Evolutionary conservation across 1,140 invertebrate genomes (phyloP).

Genomic region (Ylistrum balloti): DNA sequence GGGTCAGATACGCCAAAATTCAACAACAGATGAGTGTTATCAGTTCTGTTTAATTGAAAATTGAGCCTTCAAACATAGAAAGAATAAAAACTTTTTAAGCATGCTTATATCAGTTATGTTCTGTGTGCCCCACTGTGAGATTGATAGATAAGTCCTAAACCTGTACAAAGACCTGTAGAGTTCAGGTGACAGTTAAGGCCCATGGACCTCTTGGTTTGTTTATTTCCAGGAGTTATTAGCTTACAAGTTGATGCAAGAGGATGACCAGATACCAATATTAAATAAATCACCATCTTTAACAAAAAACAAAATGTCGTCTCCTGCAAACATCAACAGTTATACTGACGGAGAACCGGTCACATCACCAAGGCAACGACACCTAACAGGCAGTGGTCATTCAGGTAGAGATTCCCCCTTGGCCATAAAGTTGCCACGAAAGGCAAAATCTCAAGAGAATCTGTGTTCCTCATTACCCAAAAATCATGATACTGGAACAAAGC

Average conservation of each 20-base stretch:
- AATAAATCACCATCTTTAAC: not conserved
- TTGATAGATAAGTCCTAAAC: no score
- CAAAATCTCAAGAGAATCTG: constrained; percentile 72
- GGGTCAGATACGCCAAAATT: no score
- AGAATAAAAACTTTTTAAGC: no score
- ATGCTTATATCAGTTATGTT: no score
- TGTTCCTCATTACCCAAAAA: constrained; percentile 42
- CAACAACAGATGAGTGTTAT: no score
- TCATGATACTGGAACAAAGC: not conserved
- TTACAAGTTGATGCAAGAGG: constrained; percentile 82
- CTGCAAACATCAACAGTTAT: not conserved
- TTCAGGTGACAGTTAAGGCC: no score
- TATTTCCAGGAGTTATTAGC: constrained; percentile 85
- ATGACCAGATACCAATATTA: not conserved
- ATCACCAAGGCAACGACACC: not conserved
- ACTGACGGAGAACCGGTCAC: not conserved
- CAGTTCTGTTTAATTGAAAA: no score
- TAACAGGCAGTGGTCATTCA: not conserved
- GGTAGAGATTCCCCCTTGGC: constrained; percentile 50
- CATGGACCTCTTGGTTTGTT: no score
- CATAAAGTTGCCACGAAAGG: constrained; percentile 48
- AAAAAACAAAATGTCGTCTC: not conserved
- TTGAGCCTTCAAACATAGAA: no score
- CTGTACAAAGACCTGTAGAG: no score
- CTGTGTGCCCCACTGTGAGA: no score